A percentile compares a stretch with the other conserved stretches of the same genome.
phyloP scores from a whole-genome alignment of 2,888 invertebrate species.

The Ornithoptera alexandrae region DNA sequence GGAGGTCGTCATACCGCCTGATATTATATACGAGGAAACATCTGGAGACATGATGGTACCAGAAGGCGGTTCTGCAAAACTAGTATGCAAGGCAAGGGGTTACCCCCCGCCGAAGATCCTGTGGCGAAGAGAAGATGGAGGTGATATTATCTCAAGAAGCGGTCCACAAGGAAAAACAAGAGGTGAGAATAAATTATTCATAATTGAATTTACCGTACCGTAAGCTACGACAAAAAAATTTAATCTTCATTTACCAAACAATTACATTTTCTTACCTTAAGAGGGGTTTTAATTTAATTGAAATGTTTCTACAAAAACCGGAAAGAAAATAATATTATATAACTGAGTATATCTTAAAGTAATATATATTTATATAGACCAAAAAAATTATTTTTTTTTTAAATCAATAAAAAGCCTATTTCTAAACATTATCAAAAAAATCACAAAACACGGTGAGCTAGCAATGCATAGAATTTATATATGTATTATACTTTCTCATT shows the following conservation, averaged over 20 bases:
- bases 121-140: conserved; percentile 93
- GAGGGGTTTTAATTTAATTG: conserved; percentile 4
- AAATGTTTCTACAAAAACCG: not conserved
- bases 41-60: conserved; percentile 97
- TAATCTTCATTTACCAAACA: conserved; percentile 28
- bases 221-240: conserved; percentile 22
- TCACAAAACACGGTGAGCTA: no score
- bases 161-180: conserved; percentile 86
- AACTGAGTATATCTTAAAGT: not conserved
- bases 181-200: conserved; percentile 66
- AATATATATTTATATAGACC: not conserved
- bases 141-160: conserved; percentile 88
- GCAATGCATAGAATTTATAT: no score
- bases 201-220: conserved; percentile 23
- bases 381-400: no score
- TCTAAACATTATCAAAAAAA: no score
- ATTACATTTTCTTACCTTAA: conserved; percentile 16
- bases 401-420: no score
- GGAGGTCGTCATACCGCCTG: conserved; percentile 95
- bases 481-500: no score
- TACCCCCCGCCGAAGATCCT: conserved; percentile 91
- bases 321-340: not conserved
- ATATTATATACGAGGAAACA: conserved; percentile 93
- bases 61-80: conserved; percentile 93
- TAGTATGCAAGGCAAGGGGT: conserved; percentile 91